phyloP scores from a whole-genome alignment of 2,888 invertebrate species.

The Metacarcinus magister region DNA sequence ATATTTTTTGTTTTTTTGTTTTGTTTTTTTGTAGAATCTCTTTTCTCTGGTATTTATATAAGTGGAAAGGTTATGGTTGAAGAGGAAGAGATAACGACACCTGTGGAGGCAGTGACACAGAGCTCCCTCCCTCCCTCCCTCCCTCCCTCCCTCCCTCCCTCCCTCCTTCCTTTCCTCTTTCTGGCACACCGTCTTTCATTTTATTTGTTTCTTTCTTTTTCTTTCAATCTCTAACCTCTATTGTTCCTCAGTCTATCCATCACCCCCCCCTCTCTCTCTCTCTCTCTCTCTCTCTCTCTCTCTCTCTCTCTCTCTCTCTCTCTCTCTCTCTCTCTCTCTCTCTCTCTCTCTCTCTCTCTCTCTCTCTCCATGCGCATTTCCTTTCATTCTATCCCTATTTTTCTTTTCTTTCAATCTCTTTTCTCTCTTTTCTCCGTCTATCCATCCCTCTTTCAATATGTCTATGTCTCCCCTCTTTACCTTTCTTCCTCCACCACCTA shows the following conservation, averaged over 20 bases:
- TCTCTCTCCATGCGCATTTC: not conserved
- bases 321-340: not conserved
- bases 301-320: not conserved
- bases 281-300: not conserved
- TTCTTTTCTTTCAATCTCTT: not conserved
- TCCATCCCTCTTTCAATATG: not conserved
- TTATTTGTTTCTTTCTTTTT: not conserved
- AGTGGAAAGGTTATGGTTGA: not conserved
- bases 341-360: not conserved
- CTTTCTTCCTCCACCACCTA: not conserved
- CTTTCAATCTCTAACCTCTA: not conserved
- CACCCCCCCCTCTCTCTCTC: too few relatives aligned
- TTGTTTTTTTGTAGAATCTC: too few relatives aligned
- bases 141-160: not conserved
- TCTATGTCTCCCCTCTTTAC: not conserved
- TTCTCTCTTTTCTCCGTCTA: not conserved
- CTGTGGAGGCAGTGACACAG: too few relatives aligned
- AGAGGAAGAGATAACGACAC: not conserved
- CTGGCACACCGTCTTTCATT: not conserved
- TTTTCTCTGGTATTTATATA: too few relatives aligned
- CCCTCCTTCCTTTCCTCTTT: not conserved
- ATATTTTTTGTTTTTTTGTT: too few relatives aligned
- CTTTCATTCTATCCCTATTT: not conserved
- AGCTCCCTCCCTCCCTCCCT: not conserved
- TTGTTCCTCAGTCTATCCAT: too few relatives aligned